Evolutionary conservation across 2,113 vertebrate genomes (phyloP), one percentile per base, ranked within the genome.

Genomic region (Xenopus borealis): DNA sequence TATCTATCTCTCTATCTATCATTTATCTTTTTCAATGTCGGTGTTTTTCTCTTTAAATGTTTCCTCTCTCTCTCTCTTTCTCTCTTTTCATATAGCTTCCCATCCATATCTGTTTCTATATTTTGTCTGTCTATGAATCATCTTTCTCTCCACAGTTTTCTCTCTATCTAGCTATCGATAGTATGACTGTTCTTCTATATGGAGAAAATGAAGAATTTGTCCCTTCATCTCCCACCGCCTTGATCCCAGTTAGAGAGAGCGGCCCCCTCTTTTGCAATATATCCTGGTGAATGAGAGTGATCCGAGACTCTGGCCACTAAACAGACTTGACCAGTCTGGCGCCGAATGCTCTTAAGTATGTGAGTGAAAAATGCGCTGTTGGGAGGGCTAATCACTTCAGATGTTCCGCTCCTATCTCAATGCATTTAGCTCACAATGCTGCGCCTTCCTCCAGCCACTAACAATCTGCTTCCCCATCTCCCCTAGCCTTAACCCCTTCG

Each of bases 301-400:
- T 84, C 82, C 80, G 75, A 84, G 86, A 81, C 86, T 81, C 81
- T 74, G 81, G 81, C 78, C 86, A 83, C 85, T 83, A 71, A 79
- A 79, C 85, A 84, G 84, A 85, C 78, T 84, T 83, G 84, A 85
- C 78, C 71, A 82, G 79, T 62, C 89, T 85, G 91, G 89, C 89
- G 89, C 91, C 91, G 85, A 84, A 81, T 78, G 81, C 86, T 89
- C 90, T 90, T 86, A 86, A 84, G 83, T 86, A 82, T 86, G 86
- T 87, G 88, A 88, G 85, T 86, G 87, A 88, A 88, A 90, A 87
- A 87, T 81, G 85, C 85, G 81, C 84, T 81, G 88, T 84, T 88
- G 83, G 85, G 83, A 79, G 82, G 83, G 83, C 85, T 86, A 82
- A 86, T 89, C 85, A 81, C 86, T 88, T 86, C 82, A 78, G 80